Percentiles rank a stretch among this genome's conserved stretches.
Conservation (phyloP, 1,140 invertebrate genomes). For the Thaumatotibia leucotreta region DNA sequence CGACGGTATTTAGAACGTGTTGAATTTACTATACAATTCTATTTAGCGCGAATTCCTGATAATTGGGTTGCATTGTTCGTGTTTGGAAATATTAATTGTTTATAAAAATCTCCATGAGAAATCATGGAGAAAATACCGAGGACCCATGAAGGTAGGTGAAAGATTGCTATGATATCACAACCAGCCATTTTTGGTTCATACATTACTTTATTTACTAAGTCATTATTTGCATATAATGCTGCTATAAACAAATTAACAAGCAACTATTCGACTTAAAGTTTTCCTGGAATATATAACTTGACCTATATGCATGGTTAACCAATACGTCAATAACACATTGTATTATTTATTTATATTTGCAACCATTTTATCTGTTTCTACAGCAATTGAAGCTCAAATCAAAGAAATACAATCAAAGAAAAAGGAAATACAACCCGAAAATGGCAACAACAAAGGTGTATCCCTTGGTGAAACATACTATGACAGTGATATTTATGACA, state of each 20-base stretch:
- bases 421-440: constrained; percentile 81
- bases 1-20: constrained; percentile 7
- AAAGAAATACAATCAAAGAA: constrained; percentile 92
- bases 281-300: not conserved
- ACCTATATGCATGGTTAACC: not conserved
- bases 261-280: not conserved
- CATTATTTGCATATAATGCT: not conserved
- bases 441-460: constrained; percentile 83
- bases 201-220: not conserved
- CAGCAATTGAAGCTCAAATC: constrained; percentile 97
- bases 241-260: not conserved
- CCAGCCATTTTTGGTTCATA: constrained; percentile 35
- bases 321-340: not conserved
- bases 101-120: constrained; percentile 18
- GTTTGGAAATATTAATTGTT: not conserved
- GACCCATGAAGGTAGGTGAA: constrained; percentile 85
- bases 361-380: constrained; percentile 30
- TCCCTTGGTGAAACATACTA: constrained; percentile 92
- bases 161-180: constrained; percentile 21
- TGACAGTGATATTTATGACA: constrained; percentile 96
- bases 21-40: no score
- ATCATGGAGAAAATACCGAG: constrained; percentile 86
- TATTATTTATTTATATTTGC: not conserved
- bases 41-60: not conserved
- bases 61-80: not conserved